phyloP scores from a whole-genome alignment of 2,888 invertebrate genomes.

The Catocala fraxini region DNA sequence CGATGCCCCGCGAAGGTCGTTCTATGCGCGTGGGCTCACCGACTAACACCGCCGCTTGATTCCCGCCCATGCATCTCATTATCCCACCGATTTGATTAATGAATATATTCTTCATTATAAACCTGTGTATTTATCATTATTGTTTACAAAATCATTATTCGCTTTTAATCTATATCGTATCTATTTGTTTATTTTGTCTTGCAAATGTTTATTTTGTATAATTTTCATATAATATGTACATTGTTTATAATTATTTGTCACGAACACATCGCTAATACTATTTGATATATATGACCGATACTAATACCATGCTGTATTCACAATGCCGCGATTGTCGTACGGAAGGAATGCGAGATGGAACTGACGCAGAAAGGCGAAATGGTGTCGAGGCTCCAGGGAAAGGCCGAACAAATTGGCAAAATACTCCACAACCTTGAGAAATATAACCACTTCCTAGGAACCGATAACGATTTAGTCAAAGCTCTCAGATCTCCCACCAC shows the following conservation, averaged over 20 bases:
- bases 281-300: constrained; percentile 57
- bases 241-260: constrained; percentile 14
- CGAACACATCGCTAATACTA: constrained; percentile 27
- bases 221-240: neutral
- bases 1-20: constrained; percentile 65
- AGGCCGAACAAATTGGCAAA: constrained; percentile 98
- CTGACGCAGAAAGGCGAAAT: constrained; percentile 98
- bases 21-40: constrained; percentile 61
- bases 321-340: constrained; percentile 78
- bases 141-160: constrained; percentile 17
- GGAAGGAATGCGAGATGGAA: constrained; percentile 97
- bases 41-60: constrained; percentile 51
- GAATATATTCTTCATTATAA: constrained; percentile 20
- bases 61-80: constrained; percentile 65
- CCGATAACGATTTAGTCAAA: constrained; percentile 86
- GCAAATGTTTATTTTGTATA: constrained; percentile 11
- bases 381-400: constrained; percentile 97
- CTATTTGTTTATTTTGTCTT: constrained; percentile 13
- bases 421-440: constrained; percentile 96
- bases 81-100: constrained; percentile 50
- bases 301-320: constrained; percentile 83
- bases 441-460: constrained; percentile 91
- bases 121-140: constrained; percentile 23
- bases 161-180: constrained; percentile 1
- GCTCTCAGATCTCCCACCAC: constrained; percentile 83